Conservation (phyloP, 2,797 vertebrate genomes). For the Neostethus bicornis region DNA sequence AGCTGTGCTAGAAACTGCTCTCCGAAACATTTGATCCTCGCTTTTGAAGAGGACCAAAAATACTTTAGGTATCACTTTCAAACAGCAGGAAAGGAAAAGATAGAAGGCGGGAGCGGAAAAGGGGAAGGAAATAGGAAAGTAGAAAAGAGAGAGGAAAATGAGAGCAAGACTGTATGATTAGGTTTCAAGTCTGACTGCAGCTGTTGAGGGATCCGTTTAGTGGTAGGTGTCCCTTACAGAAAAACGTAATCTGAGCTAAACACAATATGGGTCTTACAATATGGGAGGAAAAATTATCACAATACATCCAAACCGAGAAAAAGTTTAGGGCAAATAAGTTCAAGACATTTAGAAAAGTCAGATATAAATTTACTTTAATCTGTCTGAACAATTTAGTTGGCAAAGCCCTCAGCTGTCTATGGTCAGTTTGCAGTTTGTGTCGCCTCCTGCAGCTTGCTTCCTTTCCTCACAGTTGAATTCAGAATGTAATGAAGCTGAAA, state of each 20-base stretch:
- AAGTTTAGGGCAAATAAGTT: not conserved
- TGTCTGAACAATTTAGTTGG: not conserved
- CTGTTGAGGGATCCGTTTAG: slow-evolving; percentile 63
- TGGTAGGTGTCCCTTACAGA: slow-evolving; percentile 67
- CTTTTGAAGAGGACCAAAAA: slow-evolving; percentile 65
- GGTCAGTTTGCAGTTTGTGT: slow-evolving; percentile 14
- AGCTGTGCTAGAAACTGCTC: slow-evolving; percentile 62
- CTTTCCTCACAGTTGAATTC: slow-evolving; percentile 45
- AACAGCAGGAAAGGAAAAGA: slow-evolving; percentile 69
- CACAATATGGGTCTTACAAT: slow-evolving; percentile 63
- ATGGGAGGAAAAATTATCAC: slow-evolving; percentile 67
- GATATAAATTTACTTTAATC: not conserved
- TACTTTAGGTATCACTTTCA: slow-evolving; percentile 72
- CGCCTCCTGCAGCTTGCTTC: slow-evolving; percentile 8
- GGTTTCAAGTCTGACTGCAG: slow-evolving; percentile 67
- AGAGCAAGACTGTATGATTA: slow-evolving; percentile 66
- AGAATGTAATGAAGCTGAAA: slow-evolving; percentile 57
- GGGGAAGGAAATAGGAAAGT: slow-evolving; percentile 36
- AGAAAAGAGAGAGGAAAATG: slow-evolving; percentile 34
- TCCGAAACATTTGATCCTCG: slow-evolving; percentile 61
- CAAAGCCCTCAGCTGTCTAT: slow-evolving; percentile 11
- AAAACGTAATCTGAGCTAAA: slow-evolving; percentile 71
- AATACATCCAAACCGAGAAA: slow-evolving; percentile 59
- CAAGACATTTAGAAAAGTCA: not conserved
- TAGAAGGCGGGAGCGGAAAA: slow-evolving; percentile 44